Conservation (phyloP, 2,888 invertebrate species). For the Mimachlamys varia region DNA sequence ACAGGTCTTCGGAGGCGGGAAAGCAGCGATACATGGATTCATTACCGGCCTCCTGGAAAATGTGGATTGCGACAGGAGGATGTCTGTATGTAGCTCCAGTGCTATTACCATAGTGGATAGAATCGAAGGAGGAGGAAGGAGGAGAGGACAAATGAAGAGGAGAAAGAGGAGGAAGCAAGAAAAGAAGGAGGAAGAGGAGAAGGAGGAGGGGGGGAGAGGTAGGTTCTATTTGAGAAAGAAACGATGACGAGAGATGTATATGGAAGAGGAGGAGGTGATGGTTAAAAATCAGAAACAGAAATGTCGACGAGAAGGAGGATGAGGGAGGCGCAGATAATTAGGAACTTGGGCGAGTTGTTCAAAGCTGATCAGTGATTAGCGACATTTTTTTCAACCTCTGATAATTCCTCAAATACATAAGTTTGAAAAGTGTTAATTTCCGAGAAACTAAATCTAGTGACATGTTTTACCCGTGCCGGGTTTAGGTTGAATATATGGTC, state of each 20-base stretch:
- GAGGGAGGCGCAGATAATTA: no score
- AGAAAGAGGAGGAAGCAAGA: background rate
- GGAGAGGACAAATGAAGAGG: background rate
- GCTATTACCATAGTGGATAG: no score
- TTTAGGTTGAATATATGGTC: no score
- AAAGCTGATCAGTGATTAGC: no score
- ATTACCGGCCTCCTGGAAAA: background rate
- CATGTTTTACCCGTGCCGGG: no score
- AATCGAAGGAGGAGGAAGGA: background rate
- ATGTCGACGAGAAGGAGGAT: background rate
- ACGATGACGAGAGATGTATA: no score
- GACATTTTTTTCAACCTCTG: no score
- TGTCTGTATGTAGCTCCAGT: background rate
- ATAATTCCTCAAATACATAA: no score
- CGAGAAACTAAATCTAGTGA: no score
- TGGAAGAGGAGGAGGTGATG: background rate
- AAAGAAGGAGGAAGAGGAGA: background rate
- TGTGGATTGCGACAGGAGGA: background rate
- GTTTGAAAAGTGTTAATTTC: no score
- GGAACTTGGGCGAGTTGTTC: no score
- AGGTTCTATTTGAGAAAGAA: no score
- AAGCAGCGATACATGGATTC: background rate
- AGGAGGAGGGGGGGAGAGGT: background rate
- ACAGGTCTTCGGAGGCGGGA: slow-evolving; percentile 32
- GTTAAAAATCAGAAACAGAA: background rate